Percentiles rank a stretch among this genome's conserved stretches.
Evolutionary conservation across 1,140 invertebrate species (phyloP).

Genomic region (Caenorhabditis elegans): WBcel235 BX284605.5:11649501-11650000

Average conservation of each 20-base stretch:
- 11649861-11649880: slow-evolving; percentile 89
- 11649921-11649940: slow-evolving; percentile 36
- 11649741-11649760: background rate
- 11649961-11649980: background rate
- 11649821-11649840: background rate
- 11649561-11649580: background rate
- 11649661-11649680: background rate
- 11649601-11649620: background rate
- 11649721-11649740: background rate
- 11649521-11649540: background rate
- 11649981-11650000: background rate
- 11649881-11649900: slow-evolving; percentile 94
- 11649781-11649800: background rate
- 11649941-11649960: slow-evolving; percentile 8
- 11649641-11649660: too few species aligned
- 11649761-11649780: background rate
- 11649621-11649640: background rate
- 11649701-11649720: slow-evolving; percentile 22
- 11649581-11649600: background rate
- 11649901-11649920: slow-evolving; percentile 72
- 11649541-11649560: background rate
- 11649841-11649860: slow-evolving; percentile 77
- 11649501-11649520: background rate
- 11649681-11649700: too few species aligned
- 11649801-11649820: slow-evolving; percentile 1